Percentiles rank a stretch among this genome's conserved stretches.
These are phyloP conservation scores for Mongoloraphidia duomilia DNA, from an alignment of 2,888 invertebrate genomes.

Conservation along the genomic window DNA sequence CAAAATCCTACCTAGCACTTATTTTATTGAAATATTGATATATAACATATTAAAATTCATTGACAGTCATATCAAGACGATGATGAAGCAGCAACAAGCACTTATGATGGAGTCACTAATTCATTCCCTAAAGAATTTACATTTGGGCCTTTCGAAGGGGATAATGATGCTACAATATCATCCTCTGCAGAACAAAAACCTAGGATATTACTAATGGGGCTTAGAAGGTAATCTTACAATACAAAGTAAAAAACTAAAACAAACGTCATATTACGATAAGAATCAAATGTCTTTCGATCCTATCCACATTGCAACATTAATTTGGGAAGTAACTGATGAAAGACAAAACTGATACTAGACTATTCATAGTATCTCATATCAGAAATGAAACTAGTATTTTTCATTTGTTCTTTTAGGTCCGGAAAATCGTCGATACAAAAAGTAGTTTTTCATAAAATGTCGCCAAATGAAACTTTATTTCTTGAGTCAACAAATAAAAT, in stretches of 20 bases:
- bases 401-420: constrained; percentile 49
- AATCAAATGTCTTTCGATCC: no score
- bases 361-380: background rate
- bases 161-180: constrained; percentile 48
- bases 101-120: constrained; percentile 35
- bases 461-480: constrained; percentile 97
- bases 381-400: background rate
- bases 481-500: constrained; percentile 97
- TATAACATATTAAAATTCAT: background rate
- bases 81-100: constrained; percentile 25
- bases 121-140: constrained; percentile 88
- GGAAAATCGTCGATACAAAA: constrained; percentile 99
- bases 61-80: constrained; percentile 29
- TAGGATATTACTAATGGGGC: constrained; percentile 86
- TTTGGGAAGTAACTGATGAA: background rate
- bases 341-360: background rate
- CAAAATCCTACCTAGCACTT: no score
- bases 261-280: no score
- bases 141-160: constrained; percentile 77
- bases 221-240: constrained; percentile 50
- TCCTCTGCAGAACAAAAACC: constrained; percentile 72
- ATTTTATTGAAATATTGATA: no score
- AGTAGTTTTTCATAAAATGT: constrained; percentile 99
- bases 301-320: background rate
- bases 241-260: no score